Evolutionary conservation across 2,888 invertebrate species (phyloP).

Genomic region (Chrysolina haemoptera): DNA sequence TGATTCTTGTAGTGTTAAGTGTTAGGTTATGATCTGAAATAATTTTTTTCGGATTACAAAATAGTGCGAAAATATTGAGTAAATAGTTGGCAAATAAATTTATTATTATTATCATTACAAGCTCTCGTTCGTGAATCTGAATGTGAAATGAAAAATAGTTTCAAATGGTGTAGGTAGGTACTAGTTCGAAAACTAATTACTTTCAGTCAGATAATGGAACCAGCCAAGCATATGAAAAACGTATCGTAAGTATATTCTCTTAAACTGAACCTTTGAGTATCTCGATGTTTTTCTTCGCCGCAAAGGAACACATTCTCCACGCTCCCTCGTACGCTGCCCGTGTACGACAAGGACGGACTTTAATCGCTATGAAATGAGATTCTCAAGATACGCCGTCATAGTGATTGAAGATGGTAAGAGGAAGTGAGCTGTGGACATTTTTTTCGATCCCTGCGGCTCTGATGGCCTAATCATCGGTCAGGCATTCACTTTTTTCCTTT

Average conservation of each 20-base stretch:
- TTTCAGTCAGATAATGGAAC: neutral
- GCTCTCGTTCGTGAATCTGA: no score
- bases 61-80: no score
- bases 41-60: no score
- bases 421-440: constrained; percentile 54
- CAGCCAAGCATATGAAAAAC: neutral
- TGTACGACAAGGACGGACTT: constrained; percentile 37
- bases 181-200: neutral
- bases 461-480: constrained; percentile 28
- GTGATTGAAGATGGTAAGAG: constrained; percentile 55
- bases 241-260: neutral
- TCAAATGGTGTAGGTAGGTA: constrained; percentile 1
- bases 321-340: constrained; percentile 20
- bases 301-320: neutral
- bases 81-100: no score
- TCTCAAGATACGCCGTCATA: constrained; percentile 49
- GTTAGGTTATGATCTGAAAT: no score
- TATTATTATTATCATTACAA: no score
- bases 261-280: neutral
- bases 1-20: no score
- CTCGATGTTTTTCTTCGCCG: neutral
- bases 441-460: constrained; percentile 34
- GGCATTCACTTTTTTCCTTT: constrained; percentile 28
- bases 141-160: neutral
- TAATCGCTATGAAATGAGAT: constrained; percentile 51